phyloP scores from a whole-genome alignment of 1,140 invertebrate genomes.

The Cepaea nemoralis region DNA sequence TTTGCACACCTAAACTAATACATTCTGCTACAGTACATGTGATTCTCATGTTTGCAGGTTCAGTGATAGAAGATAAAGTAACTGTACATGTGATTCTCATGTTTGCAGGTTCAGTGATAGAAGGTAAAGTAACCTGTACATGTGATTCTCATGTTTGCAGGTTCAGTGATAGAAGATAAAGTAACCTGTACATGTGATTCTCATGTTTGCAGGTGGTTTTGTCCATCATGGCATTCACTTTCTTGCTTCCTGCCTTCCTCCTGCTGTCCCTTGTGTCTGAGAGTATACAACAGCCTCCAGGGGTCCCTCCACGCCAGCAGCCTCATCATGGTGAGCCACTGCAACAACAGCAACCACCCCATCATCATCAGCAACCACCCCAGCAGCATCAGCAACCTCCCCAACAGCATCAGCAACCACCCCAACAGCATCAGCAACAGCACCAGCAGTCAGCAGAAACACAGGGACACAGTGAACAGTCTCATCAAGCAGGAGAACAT shows the following conservation, averaged over 20 bases:
- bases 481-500: conserved; percentile 39
- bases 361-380: background rate
- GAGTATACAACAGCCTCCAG: conserved; percentile 28
- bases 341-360: conserved; percentile 34
- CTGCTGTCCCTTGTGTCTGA: background rate
- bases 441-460: conserved; percentile 39
- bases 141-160: too few species aligned
- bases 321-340: conserved; percentile 23
- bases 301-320: conserved; percentile 42
- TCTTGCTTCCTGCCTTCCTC: background rate
- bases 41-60: too few species aligned
- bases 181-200: too few species aligned
- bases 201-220: too few species aligned
- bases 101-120: too few species aligned
- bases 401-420: background rate
- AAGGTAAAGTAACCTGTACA: too few species aligned
- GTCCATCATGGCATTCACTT: too few species aligned
- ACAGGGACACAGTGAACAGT: conserved; percentile 35
- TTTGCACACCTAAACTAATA: too few species aligned
- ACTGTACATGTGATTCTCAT: too few species aligned
- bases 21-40: too few species aligned
- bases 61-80: too few species aligned
- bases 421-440: background rate
- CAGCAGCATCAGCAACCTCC: conserved; percentile 17
- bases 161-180: too few species aligned